phyloP scores from a whole-genome alignment of 2,797 vertebrate species.

The Periophthalmus magnuspinnatus region DNA sequence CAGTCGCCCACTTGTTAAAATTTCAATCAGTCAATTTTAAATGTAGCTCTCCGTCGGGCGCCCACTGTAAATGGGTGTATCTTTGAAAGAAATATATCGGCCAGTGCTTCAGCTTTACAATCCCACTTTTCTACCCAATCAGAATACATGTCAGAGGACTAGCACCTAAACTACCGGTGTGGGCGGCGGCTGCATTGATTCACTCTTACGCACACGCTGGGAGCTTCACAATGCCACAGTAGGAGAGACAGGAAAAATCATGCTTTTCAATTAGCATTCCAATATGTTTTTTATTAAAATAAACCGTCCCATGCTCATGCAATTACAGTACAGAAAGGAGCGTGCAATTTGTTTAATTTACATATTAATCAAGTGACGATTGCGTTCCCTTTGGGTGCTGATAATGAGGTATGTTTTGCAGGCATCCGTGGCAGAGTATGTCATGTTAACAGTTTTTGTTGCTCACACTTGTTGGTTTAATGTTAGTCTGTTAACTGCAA shows the following conservation, averaged over 20 bases:
- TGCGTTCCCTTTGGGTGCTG: background rate
- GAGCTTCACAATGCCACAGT: constrained; percentile 32
- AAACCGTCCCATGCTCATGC: constrained; percentile 33
- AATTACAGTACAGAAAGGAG: constrained; percentile 34
- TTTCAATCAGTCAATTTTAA: constrained; percentile 30
- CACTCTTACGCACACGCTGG: constrained; percentile 25
- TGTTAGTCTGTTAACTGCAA: background rate
- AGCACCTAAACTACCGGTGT: constrained; percentile 55
- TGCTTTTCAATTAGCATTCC: constrained; percentile 33
- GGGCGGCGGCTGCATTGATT: constrained; percentile 62
- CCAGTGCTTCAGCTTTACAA: constrained; percentile 61
- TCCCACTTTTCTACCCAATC: constrained; percentile 64
- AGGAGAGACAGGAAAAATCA: constrained; percentile 21
- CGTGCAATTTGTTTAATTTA: constrained; percentile 11
- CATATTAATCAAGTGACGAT: constrained; percentile 5
- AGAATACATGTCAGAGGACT: constrained; percentile 64
- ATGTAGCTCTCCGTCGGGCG: constrained; percentile 30
- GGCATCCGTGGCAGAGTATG: background rate
- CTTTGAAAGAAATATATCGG: constrained; percentile 52
- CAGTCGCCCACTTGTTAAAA: constrained; percentile 16
- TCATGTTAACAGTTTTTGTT: background rate
- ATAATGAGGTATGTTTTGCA: background rate
- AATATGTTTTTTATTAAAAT: constrained; percentile 44
- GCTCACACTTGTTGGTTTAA: background rate
- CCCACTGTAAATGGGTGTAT: constrained; percentile 26